phyloP scores from a whole-genome alignment of 2,113 vertebrate species.

The Crotalus tigris region DNA sequence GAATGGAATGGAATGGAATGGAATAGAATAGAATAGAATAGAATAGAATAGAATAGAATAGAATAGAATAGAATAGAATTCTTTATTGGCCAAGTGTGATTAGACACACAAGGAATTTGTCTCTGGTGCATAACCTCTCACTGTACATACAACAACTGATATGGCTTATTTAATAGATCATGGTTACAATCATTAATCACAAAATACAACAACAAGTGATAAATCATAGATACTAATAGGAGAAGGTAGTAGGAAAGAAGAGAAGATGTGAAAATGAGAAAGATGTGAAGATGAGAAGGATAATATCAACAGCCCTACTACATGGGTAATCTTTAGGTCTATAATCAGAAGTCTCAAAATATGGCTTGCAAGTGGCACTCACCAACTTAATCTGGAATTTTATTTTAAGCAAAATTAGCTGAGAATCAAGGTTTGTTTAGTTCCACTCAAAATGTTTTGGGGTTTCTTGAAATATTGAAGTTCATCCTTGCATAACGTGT shows the following conservation, averaged over 20 bases:
- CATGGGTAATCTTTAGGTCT: neutral
- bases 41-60: too few relatives aligned
- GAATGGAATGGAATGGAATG: too few relatives aligned
- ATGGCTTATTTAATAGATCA: neutral
- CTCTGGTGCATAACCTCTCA: neutral
- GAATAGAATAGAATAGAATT: neutral
- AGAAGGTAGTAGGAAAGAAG: neutral
- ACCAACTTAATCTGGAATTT: neutral
- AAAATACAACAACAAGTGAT: neutral
- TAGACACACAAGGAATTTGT: neutral
- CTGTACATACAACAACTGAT: neutral
- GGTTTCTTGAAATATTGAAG: neutral
- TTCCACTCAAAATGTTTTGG: neutral
- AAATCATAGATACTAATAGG: neutral
- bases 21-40: too few relatives aligned
- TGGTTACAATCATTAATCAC: neutral
- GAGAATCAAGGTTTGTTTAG: neutral
- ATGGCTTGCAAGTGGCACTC: neutral
- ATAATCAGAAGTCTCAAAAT: neutral
- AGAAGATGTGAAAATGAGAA: neutral
- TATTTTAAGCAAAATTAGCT: neutral
- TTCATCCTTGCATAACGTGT: neutral
- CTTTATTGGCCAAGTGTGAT: neutral
- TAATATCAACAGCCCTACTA: neutral
- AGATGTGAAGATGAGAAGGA: neutral